Base-by-base conservation (phyloP, 2,113 vertebrate genomes). In the Eonycteris spelaea region DNA sequence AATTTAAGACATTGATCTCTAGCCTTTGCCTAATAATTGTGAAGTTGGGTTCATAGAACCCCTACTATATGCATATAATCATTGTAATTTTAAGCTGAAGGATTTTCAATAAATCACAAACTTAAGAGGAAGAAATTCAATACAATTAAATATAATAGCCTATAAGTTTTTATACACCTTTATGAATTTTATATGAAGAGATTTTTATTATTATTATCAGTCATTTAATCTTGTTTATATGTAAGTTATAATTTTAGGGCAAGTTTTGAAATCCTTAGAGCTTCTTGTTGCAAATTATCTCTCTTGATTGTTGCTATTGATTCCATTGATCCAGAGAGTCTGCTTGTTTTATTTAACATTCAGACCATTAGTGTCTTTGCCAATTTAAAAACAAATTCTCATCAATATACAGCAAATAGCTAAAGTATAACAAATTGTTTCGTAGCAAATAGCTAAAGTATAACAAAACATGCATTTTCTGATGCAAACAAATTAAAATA, bases 1-100 rank as follows among this genome's bases (percentile, higher is more conserved):
- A 95, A 94, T 74, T 95, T 93, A 80, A 95, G 61, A 71, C n/a
- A 59, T 94, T 26, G 61, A 21, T 95, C 88, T 95, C 68, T 90
- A 75, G 57, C 19, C 85, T 90, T 97, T 18, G 71, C 30, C 40
- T 83, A 70, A 84, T 93, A 85, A 86, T 84, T 79, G 73, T 94
- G 55, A 91, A 79, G 61, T 78, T 93, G 40, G 6, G 19, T 86
- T 86, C 55, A 95, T 51, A 70, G 21, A 82, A 59, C 24, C 24
- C 2, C 2, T 67, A 86, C 55, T 70, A 19, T 45, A 45, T 63
- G 43, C 24, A 48, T 53, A 57, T 5, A 24, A 35, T 59, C 12
- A 14, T 57, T 97, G 97, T 84, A 94, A 92, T 87, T 94, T 95
- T 59, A 75, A 94, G 6, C 14, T 89, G 82, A 89, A 78, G 33